Percentiles rank a stretch among this genome's conserved stretches.
phyloP scores from a whole-genome alignment of 1,140 invertebrate genomes.

The Heliothis virescens region DNA sequence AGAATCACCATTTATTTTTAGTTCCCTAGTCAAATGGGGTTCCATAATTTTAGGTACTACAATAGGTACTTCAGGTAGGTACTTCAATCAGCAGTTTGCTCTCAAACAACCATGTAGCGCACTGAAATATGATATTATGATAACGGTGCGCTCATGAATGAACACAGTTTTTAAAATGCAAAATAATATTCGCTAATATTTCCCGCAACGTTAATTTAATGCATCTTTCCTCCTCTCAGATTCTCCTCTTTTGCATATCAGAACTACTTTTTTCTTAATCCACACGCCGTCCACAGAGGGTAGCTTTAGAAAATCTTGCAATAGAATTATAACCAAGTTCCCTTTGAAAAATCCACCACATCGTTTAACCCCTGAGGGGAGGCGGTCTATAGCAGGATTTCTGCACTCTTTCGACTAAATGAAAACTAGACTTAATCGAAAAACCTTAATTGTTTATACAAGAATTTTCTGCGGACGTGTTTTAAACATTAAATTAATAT shows the following conservation, averaged over 20 bases:
- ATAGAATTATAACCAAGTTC: constrained; percentile 20
- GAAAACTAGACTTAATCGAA: background rate
- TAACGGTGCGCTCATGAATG: background rate
- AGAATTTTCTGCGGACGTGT: too few species aligned
- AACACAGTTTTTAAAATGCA: background rate
- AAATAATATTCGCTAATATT: constrained; percentile 27
- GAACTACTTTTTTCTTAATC: constrained; percentile 22
- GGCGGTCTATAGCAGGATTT: background rate
- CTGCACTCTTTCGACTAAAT: background rate
- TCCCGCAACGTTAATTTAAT: background rate
- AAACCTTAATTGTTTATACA: constrained; percentile 23
- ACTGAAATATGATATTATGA: background rate
- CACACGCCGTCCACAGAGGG: background rate
- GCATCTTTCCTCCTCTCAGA: background rate
- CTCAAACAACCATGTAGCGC: background rate
- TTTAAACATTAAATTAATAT: too few species aligned
- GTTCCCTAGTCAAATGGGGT: too few species aligned
- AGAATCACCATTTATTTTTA: too few species aligned
- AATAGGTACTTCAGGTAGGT: too few species aligned
- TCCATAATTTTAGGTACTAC: constrained; percentile 13
- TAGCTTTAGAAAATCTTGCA: constrained; percentile 10
- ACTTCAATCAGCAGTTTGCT: constrained; percentile 1
- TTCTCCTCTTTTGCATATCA: constrained; percentile 9
- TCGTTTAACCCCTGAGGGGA: background rate
- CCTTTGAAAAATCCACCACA: constrained; percentile 23